Conservation (phyloP, 1,140 invertebrate species). For the Bombus superbus region DNA sequence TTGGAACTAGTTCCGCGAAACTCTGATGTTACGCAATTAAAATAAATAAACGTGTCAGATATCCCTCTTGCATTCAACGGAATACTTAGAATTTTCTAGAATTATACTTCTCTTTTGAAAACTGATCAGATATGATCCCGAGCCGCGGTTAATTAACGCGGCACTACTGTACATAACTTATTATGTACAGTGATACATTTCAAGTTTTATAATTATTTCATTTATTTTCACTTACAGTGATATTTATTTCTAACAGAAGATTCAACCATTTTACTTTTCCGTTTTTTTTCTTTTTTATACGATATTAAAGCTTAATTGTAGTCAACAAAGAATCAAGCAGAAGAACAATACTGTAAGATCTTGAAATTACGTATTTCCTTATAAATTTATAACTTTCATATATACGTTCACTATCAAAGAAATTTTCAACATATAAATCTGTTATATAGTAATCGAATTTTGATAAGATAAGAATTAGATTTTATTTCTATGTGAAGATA, state of each 20-base stretch:
- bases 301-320: slow-evolving; percentile 9
- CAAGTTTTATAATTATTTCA: slow-evolving; percentile 19
- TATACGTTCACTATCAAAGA: not conserved
- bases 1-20: not conserved
- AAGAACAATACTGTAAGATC: slow-evolving; percentile 2
- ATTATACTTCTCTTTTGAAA: not conserved
- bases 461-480: slow-evolving; percentile 20
- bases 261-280: not conserved
- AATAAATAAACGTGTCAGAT: not conserved
- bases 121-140: not conserved
- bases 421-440: slow-evolving; percentile 14
- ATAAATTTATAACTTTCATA: not conserved
- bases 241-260: slow-evolving; percentile 18
- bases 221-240: slow-evolving; percentile 27
- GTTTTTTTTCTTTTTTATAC: not conserved
- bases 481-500: not conserved
- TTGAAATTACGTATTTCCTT: not conserved
- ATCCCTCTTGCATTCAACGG: not conserved
- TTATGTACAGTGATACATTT: slow-evolving; percentile 41
- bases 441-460: slow-evolving; percentile 12
- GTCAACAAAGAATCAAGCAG: slow-evolving; percentile 28
- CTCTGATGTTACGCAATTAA: not conserved
- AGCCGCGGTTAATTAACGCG: not conserved
- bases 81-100: not conserved
- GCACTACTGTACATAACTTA: slow-evolving; percentile 14